Base-by-base conservation (phyloP, 2,113 vertebrate species). In the Myrmophylax atrothorax region DNA sequence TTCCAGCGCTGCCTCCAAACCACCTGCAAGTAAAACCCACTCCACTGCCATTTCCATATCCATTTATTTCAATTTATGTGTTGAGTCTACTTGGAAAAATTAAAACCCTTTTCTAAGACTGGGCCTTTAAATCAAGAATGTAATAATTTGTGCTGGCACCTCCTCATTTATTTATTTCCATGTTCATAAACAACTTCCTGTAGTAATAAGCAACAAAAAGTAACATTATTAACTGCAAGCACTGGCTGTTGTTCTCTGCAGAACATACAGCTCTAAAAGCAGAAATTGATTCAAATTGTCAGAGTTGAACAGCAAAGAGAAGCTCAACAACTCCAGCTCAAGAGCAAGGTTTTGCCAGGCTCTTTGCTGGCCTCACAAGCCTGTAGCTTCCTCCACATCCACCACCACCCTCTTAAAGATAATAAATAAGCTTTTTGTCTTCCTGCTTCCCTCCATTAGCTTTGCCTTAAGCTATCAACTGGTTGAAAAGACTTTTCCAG, bases 401-500 rank as follows among this genome's bases (percentile, higher is more conserved):
- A 92, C 63, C 88, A 74, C 49, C 62, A 42, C 29, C 69, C 78
- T 89, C 83, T 94, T 59, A 56, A 89, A 95, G 66, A 91, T 68
- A 53, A 96, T 50, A 82, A 95, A 84, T 42, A 70, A 84, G 59
- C 84, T 87, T 94, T 96, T 64, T 82, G 84, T 93, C 79, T 83
- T 89, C 91, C 73, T 81, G 6, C 52, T 84, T 89, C 77, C 90
- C 87, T 89, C 64, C 89, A 89, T 94, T 96, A 95, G 69, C 74
- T 90, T 94, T 44, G 80, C 92, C 87, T 84, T 89, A 69, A 93
- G 92, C 93, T 53, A 96, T 13, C 58, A 85, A 84, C 24, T 83
- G 72, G 92, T 67, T 94, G 88, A 91, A 97, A 94, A 92, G 81
- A 84, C 72, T 86, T 49, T 68, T 97, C 68, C 77, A 94, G 81